These are phyloP conservation scores for Brachionus paranguensis DNA, from an alignment of 1,140 invertebrate species.

Conservation along the genomic window DNA sequence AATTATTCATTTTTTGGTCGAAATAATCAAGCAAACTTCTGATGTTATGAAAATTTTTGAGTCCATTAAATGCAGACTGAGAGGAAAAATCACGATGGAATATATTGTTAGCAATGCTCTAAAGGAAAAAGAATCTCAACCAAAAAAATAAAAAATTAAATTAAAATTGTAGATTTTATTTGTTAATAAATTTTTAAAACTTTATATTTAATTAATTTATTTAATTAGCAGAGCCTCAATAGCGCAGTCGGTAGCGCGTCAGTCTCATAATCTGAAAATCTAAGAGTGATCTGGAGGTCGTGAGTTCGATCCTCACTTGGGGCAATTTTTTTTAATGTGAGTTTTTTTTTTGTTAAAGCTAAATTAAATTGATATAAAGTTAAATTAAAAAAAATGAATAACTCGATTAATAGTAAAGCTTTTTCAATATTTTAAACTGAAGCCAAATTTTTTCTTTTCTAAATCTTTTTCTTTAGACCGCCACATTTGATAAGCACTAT, in stretches of 20 bases:
- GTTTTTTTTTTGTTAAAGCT: background rate
- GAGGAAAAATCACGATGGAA: background rate
- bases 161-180: background rate
- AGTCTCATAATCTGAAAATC: conserved; percentile 27
- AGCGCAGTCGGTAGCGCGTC: conserved; percentile 38
- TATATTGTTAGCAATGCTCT: background rate
- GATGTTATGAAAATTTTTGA: background rate
- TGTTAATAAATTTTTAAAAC: background rate
- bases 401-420: background rate
- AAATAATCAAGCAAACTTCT: background rate
- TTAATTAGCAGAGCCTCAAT: conserved; percentile 4
- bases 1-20: background rate
- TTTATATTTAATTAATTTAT: background rate
- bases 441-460: conserved; percentile 13
- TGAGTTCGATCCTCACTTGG: conserved; percentile 39
- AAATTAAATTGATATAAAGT: background rate
- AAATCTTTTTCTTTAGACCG: background rate
- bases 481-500: conserved; percentile 7
- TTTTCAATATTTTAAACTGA: background rate
- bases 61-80: background rate
- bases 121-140: background rate
- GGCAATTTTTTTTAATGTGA: background rate
- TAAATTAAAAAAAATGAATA: background rate
- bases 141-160: background rate
- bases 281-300: conserved; percentile 31